Evolutionary conservation across 2,888 invertebrate species (phyloP), one percentile per base, ranked within the genome.

Genomic region (Ypsolopha scabrella): DNA sequence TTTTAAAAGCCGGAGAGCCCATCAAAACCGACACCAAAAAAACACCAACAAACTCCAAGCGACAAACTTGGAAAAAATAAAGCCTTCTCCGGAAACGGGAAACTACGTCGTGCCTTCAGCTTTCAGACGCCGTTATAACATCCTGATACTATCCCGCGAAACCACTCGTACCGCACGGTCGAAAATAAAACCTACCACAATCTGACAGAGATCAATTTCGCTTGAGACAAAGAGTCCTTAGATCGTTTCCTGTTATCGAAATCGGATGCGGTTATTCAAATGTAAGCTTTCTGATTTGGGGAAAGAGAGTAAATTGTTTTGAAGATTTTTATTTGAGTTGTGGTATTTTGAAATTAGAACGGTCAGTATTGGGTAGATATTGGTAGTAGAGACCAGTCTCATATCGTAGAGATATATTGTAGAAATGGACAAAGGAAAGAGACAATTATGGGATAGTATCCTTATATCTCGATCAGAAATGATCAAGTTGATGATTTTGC

Each of bases 61-160:
- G 65, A 69, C 68, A 73, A 73, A 71, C 64, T 63, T 55, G 54
- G 60, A 61, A 60, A 67, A 70, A 75, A 68, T 70, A 75, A 68
- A 64, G 60, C 61, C 65, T 65, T 64, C 66, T 66, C 66, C 66
- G 69, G 65, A 76, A 74, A 64, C 70, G 70, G 72, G 67, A 72
- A 76, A 70, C 68, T 71, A 68, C 70, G 68, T 68, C 57, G 64
- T 66, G 60, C 64, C 72, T 74, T 71, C 70, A 75, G 74, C 67
- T 74, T 57, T 75, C 71, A 77, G 74, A 64, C 72, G 68, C 68
- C 68, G 73, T 75, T 73, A 74, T 72, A 72, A 74, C 73, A 72
- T 71, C 69, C 71, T 24, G 67, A 70, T 70, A 72, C 68, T 71
- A 69, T 68, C 63, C 63, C 61, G 54, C 57, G 53, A 58, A 65